These are phyloP conservation scores for Polydesmus complanatus DNA, from an alignment of 2,888 invertebrate species.

Conservation along the genomic window DNA sequence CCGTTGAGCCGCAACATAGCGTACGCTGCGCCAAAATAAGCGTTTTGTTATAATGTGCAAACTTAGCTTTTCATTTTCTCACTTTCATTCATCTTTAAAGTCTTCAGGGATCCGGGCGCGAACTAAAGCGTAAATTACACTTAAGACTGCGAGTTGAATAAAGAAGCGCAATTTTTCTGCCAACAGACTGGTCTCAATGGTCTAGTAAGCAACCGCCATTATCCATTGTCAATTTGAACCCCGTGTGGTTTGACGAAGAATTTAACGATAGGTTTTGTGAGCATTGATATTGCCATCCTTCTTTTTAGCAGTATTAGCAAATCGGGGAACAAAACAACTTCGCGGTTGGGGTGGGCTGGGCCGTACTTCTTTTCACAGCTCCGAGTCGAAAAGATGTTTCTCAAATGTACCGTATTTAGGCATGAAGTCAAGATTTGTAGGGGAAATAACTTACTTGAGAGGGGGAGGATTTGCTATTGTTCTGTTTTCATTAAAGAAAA, in stretches of 20 bases:
- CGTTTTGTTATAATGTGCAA: too few species aligned
- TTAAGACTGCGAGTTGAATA: neutral
- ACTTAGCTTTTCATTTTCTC: neutral
- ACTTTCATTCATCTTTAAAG: neutral
- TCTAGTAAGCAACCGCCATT: conserved; percentile 1
- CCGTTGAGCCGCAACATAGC: too few species aligned
- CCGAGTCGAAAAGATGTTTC: neutral
- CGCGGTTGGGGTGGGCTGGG: neutral
- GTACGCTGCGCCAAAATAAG: too few species aligned
- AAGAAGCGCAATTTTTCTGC: neutral
- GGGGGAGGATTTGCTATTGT: too few species aligned
- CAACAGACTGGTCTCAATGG: neutral
- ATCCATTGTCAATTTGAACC: conserved; percentile 1
- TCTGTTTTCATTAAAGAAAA: too few species aligned
- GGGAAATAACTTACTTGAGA: too few species aligned
- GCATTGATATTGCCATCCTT: neutral
- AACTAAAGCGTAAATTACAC: neutral
- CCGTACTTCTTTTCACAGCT: too few species aligned
- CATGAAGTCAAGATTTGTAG: too few species aligned
- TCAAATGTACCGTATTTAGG: too few species aligned
- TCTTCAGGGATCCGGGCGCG: neutral
- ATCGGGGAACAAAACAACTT: neutral
- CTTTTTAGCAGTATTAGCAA: neutral
- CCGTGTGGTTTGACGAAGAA: conserved; percentile 1
- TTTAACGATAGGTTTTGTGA: neutral